phyloP scores from a whole-genome alignment of 2,113 vertebrate genomes.

The Scytalopus superciliaris region DNA sequence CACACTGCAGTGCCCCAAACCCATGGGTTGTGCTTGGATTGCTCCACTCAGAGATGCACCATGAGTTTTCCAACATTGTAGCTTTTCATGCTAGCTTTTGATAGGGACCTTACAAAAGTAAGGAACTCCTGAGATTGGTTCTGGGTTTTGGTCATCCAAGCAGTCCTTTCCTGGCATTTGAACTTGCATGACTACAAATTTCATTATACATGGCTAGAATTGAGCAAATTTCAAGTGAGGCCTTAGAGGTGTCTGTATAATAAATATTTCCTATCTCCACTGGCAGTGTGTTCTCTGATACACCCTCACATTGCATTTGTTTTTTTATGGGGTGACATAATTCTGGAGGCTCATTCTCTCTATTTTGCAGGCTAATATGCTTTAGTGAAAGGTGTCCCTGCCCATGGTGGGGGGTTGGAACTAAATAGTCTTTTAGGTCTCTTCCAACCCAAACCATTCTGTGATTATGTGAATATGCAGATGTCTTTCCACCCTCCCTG shows the following conservation, averaged over 20 bases:
- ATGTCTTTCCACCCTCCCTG: rapidly evolving
- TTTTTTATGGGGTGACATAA: neutral
- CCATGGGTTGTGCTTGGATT: neutral
- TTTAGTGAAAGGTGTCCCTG: neutral
- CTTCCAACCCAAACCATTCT: neutral
- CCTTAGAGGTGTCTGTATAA: neutral
- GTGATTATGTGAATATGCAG: neutral
- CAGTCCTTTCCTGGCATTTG: neutral
- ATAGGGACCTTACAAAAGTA: neutral
- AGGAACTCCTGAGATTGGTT: neutral
- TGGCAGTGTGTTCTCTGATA: neutral
- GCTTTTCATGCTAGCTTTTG: neutral
- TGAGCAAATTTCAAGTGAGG: neutral
- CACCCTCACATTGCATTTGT: neutral
- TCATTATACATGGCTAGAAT: neutral
- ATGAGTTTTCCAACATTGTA: neutral
- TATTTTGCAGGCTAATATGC: neutral
- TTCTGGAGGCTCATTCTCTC: neutral
- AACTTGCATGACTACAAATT: neutral
- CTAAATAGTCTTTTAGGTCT: neutral
- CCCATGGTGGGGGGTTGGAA: neutral
- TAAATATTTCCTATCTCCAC: neutral
- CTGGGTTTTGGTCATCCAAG: neutral
- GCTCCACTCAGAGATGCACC: neutral
- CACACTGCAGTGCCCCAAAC: neutral